These are phyloP conservation scores for Tiliacea citrago DNA, from an alignment of 2,888 invertebrate genomes.

Conservation along the genomic window DNA sequence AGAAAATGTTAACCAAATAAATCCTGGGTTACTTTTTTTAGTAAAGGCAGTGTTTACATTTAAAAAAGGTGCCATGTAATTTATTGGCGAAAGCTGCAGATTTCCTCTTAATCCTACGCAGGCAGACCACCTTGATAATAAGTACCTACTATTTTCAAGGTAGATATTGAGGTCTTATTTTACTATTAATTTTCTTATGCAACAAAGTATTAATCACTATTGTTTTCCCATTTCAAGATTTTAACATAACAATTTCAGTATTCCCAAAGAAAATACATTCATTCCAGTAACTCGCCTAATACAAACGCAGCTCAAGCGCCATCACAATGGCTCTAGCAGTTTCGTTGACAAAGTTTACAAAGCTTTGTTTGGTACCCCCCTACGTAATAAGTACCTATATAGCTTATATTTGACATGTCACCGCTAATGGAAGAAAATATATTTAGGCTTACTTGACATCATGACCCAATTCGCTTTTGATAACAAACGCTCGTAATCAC, in stretches of 20 bases:
- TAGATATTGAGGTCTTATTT: too few relatives aligned
- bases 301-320: slow-evolving; percentile 60
- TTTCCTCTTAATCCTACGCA: not conserved
- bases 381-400: slow-evolving; percentile 63
- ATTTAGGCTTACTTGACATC: slow-evolving; percentile 73
- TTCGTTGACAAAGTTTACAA: slow-evolving; percentile 79
- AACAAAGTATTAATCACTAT: not conserved
- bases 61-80: not conserved
- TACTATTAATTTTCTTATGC: too few relatives aligned
- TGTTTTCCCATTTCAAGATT: not conserved
- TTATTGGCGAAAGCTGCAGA: not conserved
- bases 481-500: slow-evolving; percentile 69
- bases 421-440: slow-evolving; percentile 81
- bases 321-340: slow-evolving; percentile 70
- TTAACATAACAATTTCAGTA: not conserved
- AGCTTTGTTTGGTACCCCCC: slow-evolving; percentile 71
- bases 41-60: not conserved
- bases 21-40: not conserved
- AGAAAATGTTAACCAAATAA: not conserved
- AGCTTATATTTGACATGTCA: slow-evolving; percentile 78
- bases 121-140: too few relatives aligned
- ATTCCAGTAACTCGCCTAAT: slow-evolving; percentile 55
- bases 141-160: too few relatives aligned
- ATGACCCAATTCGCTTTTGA: slow-evolving; percentile 78
- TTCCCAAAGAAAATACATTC: not conserved